Conservation (phyloP, 2,888 invertebrate species). For the Parasteatoda lunata region DNA sequence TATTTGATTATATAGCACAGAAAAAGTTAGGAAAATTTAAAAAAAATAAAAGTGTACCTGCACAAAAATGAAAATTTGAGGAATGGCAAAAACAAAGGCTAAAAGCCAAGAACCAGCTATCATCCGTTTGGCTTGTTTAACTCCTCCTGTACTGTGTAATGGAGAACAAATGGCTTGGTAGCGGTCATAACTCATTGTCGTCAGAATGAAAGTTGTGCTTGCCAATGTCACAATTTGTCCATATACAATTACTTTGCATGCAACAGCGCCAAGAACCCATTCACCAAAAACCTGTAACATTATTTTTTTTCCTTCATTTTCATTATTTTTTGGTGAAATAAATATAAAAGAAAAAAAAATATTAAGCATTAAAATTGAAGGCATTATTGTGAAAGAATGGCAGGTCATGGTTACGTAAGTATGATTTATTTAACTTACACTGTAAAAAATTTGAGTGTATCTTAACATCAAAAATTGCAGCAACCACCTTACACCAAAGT, state of each 20-base stretch:
- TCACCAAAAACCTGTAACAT: conserved; percentile 73
- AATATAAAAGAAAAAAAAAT: too few species aligned
- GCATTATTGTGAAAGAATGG: too few species aligned
- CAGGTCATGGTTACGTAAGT: too few species aligned
- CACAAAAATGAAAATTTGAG: conserved; percentile 75
- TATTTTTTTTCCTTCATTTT: too few species aligned
- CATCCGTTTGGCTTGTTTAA: conserved; percentile 73
- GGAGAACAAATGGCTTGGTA: conserved; percentile 76
- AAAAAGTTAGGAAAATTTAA: too few species aligned
- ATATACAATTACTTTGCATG: conserved; percentile 75
- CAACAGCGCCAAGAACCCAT: conserved; percentile 75
- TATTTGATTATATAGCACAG: too few species aligned
- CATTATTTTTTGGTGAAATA: too few species aligned
- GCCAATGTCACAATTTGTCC: conserved; percentile 75
- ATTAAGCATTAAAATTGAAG: too few species aligned
- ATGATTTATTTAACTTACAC: too few species aligned
- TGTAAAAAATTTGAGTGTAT: too few species aligned
- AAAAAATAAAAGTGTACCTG: conserved; percentile 69
- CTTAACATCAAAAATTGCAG: too few species aligned
- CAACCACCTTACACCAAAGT: too few species aligned
- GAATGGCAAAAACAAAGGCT: conserved; percentile 75
- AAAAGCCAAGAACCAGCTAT: conserved; percentile 74
- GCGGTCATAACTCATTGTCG: conserved; percentile 75
- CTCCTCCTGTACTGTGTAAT: conserved; percentile 72
- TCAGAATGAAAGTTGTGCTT: conserved; percentile 75